phyloP scores from a whole-genome alignment of 1,140 invertebrate genomes.

The Brachionus asplanchnoidis region DNA sequence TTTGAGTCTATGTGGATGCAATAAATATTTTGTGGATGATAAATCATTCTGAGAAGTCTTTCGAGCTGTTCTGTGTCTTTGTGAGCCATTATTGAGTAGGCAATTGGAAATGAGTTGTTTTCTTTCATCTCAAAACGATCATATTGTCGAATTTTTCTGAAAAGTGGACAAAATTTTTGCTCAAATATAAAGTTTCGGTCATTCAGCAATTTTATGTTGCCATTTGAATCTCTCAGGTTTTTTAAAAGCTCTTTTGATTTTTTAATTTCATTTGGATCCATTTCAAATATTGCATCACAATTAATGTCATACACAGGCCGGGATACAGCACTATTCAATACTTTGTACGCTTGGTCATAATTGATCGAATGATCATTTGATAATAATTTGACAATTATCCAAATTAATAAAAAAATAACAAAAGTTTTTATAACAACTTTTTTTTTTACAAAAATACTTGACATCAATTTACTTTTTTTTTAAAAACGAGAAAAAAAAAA shows the following conservation, averaged over 20 bases:
- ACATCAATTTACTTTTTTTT: neutral
- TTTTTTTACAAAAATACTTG: neutral
- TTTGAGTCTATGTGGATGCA: conserved; percentile 43
- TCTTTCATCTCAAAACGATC: neutral
- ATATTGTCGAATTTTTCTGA: neutral
- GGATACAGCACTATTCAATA: neutral
- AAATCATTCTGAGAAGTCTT: conserved; percentile 36
- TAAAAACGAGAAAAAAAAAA: neutral
- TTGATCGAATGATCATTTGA: neutral
- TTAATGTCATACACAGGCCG: neutral
- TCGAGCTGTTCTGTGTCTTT: conserved; percentile 40
- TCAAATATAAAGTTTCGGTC: conserved; percentile 11
- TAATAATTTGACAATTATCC: neutral
- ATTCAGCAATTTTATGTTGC: neutral
- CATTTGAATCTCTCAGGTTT: neutral
- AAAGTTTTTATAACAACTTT: neutral
- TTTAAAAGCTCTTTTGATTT: neutral
- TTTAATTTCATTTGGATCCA: conserved; percentile 3
- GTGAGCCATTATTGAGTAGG: conserved; percentile 39
- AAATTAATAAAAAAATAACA: neutral
- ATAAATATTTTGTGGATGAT: conserved; percentile 42
- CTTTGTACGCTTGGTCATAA: neutral
- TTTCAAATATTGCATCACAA: conserved; percentile 41
- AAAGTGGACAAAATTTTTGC: neutral
- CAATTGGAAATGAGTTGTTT: conserved; percentile 25